Evolutionary conservation across 30 jellyfish, hydroid and myxozoan genomes (phyloP).

Genomic region (Turritopsis rubra): DNA sequence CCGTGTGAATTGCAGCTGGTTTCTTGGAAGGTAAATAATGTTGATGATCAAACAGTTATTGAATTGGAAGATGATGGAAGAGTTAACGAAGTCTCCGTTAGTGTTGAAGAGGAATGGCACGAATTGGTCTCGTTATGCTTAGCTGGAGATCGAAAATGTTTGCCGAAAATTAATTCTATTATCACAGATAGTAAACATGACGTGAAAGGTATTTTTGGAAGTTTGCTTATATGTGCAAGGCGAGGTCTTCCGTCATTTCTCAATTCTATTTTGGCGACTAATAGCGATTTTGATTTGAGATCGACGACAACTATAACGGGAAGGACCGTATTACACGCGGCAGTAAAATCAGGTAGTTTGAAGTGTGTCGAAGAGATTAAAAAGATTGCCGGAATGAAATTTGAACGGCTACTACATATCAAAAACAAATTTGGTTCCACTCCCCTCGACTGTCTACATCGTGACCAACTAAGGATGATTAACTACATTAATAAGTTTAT

Average conservation of each 20-base stretch:
- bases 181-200: neutral
- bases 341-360: constrained; percentile 2
- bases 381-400: constrained; percentile 21
- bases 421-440: constrained; percentile 3
- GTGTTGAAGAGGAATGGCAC: neutral
- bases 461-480: constrained; percentile 1
- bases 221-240: constrained; percentile 12
- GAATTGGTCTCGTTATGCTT: neutral
- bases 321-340: constrained; percentile 21
- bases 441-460: neutral
- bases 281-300: constrained; percentile 9
- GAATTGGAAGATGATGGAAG: constrained; percentile 3
- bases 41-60: neutral
- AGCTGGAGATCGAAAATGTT: neutral
- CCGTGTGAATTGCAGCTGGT: constrained; percentile 4
- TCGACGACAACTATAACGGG: constrained; percentile 11
- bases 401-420: constrained; percentile 8
- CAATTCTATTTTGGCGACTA: neutral
- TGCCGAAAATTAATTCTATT: neutral
- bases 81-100: neutral
- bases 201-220: neutral
- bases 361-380: constrained; percentile 19
- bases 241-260: neutral
- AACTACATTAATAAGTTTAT: constrained; percentile 13
- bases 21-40: neutral